phyloP scores from a whole-genome alignment of 2,797 vertebrate genomes.

The Sebastiscus albofasciatus region DNA sequence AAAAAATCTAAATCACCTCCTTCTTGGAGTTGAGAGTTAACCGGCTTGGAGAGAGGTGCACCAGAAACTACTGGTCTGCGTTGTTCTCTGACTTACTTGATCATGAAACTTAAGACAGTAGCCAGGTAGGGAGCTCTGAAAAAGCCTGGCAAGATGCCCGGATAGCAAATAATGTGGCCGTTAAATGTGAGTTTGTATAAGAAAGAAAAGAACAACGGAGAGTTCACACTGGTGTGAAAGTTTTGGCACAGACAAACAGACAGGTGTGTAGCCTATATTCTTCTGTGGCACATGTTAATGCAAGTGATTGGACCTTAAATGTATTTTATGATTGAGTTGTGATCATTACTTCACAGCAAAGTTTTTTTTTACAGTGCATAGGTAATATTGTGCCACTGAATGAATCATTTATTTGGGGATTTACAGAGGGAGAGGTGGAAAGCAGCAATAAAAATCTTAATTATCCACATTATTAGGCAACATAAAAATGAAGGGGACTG shows the following conservation, averaged over 20 bases:
- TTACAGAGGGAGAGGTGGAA: background rate
- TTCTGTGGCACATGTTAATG: background rate
- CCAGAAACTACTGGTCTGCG: conserved; percentile 77
- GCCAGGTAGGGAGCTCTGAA: conserved; percentile 86
- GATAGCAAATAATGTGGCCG: conserved; percentile 82
- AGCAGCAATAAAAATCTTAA: background rate
- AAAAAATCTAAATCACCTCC: conserved; percentile 67
- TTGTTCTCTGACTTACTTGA: conserved; percentile 77
- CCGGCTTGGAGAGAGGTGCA: conserved; percentile 72
- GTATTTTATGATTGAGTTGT: background rate
- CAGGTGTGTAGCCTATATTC: background rate
- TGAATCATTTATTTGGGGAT: background rate
- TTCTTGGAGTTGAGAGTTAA: conserved; percentile 72
- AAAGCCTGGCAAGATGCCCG: conserved; percentile 89
- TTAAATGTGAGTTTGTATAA: conserved; percentile 48
- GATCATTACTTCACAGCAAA: background rate
- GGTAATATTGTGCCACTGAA: background rate
- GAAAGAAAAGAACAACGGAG: conserved; percentile 12
- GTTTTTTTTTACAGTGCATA: background rate
- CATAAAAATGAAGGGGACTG: background rate
- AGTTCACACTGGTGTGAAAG: conserved; percentile 27
- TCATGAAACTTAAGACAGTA: conserved; percentile 85
- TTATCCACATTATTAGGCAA: background rate
- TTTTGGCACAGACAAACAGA: background rate
- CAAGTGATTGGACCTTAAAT: background rate